A percentile compares a stretch with the other conserved stretches of the same genome.
These are phyloP conservation scores for Eupelmus urozonus DNA, from an alignment of 2,888 invertebrate genomes.

Conservation along the genomic window DNA sequence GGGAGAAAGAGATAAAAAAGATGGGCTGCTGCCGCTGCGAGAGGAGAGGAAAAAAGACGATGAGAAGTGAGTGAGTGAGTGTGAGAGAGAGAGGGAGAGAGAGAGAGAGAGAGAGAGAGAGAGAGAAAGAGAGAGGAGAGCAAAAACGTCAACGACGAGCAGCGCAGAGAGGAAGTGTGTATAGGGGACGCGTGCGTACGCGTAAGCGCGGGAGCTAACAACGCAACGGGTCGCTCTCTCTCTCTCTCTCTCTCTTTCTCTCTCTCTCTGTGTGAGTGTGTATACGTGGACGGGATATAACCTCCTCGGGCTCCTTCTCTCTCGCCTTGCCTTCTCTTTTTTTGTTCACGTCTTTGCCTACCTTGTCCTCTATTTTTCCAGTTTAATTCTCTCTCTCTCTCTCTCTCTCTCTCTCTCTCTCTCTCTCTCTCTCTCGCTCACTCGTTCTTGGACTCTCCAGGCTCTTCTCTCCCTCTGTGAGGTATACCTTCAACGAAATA, in stretches of 20 bases:
- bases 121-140: constrained; percentile 29
- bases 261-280: constrained; percentile 35
- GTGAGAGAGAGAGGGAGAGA: constrained; percentile 42
- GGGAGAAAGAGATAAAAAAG: constrained; percentile 47
- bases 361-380: constrained; percentile 32
- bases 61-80: constrained; percentile 15
- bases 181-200: constrained; percentile 59
- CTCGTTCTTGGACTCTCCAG: constrained; percentile 33
- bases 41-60: constrained; percentile 14
- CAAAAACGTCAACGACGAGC: constrained; percentile 21
- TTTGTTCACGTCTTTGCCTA: constrained; percentile 35
- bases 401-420: constrained; percentile 34
- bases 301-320: constrained; percentile 41
- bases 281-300: not conserved
- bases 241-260: constrained; percentile 67
- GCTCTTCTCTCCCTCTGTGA: not conserved
- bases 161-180: not conserved
- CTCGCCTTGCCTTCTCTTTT: constrained; percentile 8
- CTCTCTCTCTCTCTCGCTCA: constrained; percentile 6
- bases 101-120: constrained; percentile 42
- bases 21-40: not conserved
- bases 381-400: constrained; percentile 25
- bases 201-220: constrained; percentile 72
- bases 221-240: constrained; percentile 69
- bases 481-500: not conserved